Conservation (phyloP, 2,888 invertebrate species). For the Callosobruchus maculatus region DNA sequence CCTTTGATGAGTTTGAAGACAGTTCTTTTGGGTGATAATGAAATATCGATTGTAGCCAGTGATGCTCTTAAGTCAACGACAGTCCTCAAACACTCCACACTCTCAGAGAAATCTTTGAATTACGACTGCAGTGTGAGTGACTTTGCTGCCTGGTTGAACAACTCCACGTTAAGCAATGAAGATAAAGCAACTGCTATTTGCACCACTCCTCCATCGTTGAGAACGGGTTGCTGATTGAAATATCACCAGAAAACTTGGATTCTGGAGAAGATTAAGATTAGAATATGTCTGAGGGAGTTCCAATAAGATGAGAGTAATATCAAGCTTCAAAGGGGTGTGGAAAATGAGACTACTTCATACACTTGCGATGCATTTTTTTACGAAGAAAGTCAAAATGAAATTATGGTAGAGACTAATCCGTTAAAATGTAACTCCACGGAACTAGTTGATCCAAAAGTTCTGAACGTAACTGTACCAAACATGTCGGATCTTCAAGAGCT, state of each 20-base stretch:
- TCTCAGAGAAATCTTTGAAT: constrained; percentile 76
- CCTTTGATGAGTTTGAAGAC: constrained; percentile 66
- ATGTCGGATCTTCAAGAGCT: constrained; percentile 51
- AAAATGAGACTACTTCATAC: constrained; percentile 60
- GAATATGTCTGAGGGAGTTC: constrained; percentile 59
- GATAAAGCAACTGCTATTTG: constrained; percentile 73
- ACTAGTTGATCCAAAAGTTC: constrained; percentile 52
- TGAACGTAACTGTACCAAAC: constrained; percentile 52
- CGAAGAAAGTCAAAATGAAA: constrained; percentile 60
- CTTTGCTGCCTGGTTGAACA: constrained; percentile 73
- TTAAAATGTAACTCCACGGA: constrained; percentile 64
- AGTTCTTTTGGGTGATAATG: constrained; percentile 75
- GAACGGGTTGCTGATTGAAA: constrained; percentile 72
- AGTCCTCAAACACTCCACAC: constrained; percentile 52
- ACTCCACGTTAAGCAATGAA: constrained; percentile 59
- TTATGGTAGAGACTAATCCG: constrained; percentile 62
- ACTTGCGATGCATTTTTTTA: constrained; percentile 70
- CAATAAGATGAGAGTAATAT: constrained; percentile 56
- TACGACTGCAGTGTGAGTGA: constrained; percentile 78
- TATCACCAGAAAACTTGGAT: constrained; percentile 62
- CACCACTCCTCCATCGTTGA: constrained; percentile 81
- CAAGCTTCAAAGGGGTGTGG: constrained; percentile 60
- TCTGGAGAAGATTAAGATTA: constrained; percentile 58
- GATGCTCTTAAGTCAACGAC: constrained; percentile 59
- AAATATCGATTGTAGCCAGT: constrained; percentile 76